These are phyloP conservation scores for Neomonachus schauinslandi DNA, from an alignment of 2,113 vertebrate species.

Conservation along the genomic window DNA sequence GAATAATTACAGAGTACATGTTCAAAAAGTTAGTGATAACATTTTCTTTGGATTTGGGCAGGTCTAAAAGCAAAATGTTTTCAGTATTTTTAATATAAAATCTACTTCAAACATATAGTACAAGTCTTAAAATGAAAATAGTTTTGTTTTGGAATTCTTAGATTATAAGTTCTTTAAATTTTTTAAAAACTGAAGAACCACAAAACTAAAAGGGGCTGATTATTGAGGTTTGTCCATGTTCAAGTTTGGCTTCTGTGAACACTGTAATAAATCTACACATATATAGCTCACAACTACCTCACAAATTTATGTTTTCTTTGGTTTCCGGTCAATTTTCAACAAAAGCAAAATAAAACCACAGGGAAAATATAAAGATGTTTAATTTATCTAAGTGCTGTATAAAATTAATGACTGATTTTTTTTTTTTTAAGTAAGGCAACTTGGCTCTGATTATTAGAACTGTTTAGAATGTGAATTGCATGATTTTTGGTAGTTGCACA, in stretches of 20 bases:
- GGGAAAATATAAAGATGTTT: neutral
- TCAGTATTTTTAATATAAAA: neutral
- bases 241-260: neutral
- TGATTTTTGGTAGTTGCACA: conserved; percentile 62
- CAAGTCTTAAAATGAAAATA: neutral
- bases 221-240: neutral
- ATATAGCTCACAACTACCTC: neutral
- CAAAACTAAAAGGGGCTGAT: neutral
- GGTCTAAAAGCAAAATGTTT: conserved; percentile 11
- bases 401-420: conserved; percentile 28
- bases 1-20: neutral
- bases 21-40: conserved; percentile 6
- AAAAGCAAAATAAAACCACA: conserved; percentile 41
- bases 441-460: neutral
- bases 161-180: conserved; percentile 25
- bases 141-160: neutral
- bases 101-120: conserved; percentile 8
- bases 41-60: conserved; percentile 4
- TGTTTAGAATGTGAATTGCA: conserved; percentile 40
- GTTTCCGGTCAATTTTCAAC: conserved; percentile 63
- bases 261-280: neutral
- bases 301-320: conserved; percentile 36
- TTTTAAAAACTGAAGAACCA: neutral
- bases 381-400: conserved; percentile 5
- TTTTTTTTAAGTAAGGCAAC: neutral